Percentiles rank a stretch among this genome's conserved stretches.
Conservation (phyloP, 2,888 invertebrate genomes). For the Callinectes sapidus region DNA sequence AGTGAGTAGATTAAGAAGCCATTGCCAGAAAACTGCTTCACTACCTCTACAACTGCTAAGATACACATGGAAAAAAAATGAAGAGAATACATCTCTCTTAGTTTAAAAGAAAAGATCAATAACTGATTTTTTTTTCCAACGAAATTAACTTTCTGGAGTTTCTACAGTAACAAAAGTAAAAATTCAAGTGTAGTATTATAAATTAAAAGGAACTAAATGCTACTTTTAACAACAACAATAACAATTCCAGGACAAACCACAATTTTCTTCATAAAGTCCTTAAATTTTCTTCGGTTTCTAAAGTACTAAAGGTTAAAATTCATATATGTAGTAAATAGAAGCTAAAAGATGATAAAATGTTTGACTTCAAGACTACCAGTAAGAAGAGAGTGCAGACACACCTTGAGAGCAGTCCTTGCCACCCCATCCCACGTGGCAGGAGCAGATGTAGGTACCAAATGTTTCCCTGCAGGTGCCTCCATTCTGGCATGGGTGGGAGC, state of each 20-base stretch:
- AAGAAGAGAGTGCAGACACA: conserved; percentile 75
- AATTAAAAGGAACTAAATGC: not conserved
- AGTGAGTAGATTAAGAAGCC: conserved; percentile 84
- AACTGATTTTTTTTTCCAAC: not conserved
- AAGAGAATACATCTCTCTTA: not conserved
- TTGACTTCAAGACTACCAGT: not conserved
- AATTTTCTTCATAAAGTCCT: no score
- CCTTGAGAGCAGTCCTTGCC: conserved; percentile 93
- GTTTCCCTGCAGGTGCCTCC: conserved; percentile 90
- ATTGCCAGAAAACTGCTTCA: conserved; percentile 89
- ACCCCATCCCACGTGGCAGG: conserved; percentile 88
- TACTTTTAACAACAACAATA: not conserved
- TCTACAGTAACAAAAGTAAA: not conserved
- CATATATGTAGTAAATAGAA: no score
- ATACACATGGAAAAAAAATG: not conserved
- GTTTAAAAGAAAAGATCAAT: no score
- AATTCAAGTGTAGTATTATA: not conserved
- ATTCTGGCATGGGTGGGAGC: conserved; percentile 90
- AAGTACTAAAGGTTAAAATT: no score
- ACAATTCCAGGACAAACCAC: not conserved
- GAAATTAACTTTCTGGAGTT: not conserved
- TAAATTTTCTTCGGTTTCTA: no score
- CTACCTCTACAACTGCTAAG: conserved; percentile 80
- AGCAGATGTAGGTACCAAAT: conserved; percentile 92
- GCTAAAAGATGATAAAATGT: no score